These are phyloP conservation scores for Acanthornis magna DNA, from an alignment of 2,797 vertebrate genomes.

Conservation along the genomic window DNA sequence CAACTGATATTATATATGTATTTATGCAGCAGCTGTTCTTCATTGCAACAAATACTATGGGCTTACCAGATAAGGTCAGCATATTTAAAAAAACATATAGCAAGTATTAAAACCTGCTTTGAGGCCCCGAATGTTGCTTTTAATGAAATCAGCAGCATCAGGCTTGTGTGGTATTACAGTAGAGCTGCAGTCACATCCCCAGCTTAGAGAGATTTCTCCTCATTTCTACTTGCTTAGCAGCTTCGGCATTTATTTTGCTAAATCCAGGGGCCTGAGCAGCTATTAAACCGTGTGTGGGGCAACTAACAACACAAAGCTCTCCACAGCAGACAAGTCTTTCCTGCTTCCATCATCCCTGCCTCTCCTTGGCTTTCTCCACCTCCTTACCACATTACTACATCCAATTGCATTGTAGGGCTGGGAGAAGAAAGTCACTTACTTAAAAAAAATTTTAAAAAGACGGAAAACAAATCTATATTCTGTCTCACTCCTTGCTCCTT, in stretches of 20 bases:
- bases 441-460: not conserved
- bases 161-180: conserved; percentile 37
- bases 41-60: conserved; percentile 62
- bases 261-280: conserved; percentile 18
- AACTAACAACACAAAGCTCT: not conserved
- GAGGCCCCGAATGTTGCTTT: conserved; percentile 37
- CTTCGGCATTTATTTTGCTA: conserved; percentile 26
- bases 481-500: not conserved
- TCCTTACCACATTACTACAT: not conserved
- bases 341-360: not conserved
- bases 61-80: conserved; percentile 68
- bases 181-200: conserved; percentile 36
- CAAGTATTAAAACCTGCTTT: conserved; percentile 64
- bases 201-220: conserved; percentile 44
- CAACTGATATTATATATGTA: conserved; percentile 55
- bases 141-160: conserved; percentile 64
- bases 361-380: not conserved
- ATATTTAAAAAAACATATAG: conserved; percentile 50
- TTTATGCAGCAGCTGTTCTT: conserved; percentile 72
- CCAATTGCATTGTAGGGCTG: not conserved
- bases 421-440: not conserved
- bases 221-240: conserved; percentile 48
- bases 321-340: not conserved
- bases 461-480: not conserved
- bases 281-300: not conserved